phyloP scores from a whole-genome alignment of 2,797 vertebrate genomes.

The Microctenopoma lineatum region DNA sequence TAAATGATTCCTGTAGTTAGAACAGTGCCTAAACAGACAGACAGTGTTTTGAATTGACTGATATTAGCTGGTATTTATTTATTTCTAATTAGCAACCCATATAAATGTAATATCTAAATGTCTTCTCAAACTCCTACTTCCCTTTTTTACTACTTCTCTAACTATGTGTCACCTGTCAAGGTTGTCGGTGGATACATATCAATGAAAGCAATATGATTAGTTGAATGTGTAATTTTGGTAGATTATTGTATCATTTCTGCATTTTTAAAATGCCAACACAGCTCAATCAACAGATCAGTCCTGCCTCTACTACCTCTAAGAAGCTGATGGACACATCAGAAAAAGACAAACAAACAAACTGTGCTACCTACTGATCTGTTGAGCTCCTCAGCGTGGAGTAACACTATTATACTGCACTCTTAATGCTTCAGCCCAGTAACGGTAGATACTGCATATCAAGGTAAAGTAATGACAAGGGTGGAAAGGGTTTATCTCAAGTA shows the following conservation, averaged over 20 bases:
- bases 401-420: slow-evolving; percentile 37
- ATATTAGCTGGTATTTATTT: slow-evolving; percentile 17
- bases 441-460: slow-evolving; percentile 54
- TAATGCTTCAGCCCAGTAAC: slow-evolving; percentile 48
- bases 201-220: slow-evolving; percentile 12
- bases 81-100: slow-evolving; percentile 1
- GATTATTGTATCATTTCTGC: too few species aligned
- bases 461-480: slow-evolving; percentile 69
- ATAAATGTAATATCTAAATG: background rate
- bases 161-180: too few species aligned
- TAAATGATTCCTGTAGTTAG: background rate
- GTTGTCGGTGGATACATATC: slow-evolving; percentile 32
- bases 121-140: too few species aligned
- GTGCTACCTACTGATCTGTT: slow-evolving; percentile 27
- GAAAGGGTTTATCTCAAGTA: slow-evolving; percentile 73
- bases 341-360: slow-evolving; percentile 34
- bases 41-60: background rate
- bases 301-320: slow-evolving; percentile 24
- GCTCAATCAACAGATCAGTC: background rate
- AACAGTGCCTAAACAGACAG: background rate
- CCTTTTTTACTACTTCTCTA: too few species aligned
- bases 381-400: slow-evolving; percentile 52
- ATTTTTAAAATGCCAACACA: too few species aligned
- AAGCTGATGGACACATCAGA: slow-evolving; percentile 34
- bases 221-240: background rate